Percentiles rank a stretch among this genome's conserved stretches.
phyloP scores from a whole-genome alignment of 92 coral and sea anemone species.

The Porites rus region DNA sequence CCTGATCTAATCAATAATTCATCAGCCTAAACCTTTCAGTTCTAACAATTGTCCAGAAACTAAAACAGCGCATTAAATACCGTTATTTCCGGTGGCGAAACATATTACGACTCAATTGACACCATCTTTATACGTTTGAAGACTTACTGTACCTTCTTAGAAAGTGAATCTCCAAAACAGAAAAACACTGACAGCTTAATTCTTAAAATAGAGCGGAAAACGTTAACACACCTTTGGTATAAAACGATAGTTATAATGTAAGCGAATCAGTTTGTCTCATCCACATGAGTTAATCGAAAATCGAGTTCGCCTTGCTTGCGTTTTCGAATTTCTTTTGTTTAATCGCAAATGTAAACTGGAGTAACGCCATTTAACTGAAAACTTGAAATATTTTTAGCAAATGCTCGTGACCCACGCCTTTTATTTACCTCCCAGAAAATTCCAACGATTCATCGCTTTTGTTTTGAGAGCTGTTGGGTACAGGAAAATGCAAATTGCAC shows the following conservation, averaged over 20 bases:
- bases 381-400: background rate
- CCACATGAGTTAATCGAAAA: background rate
- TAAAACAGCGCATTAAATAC: constrained; percentile 30
- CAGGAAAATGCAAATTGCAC: constrained; percentile 41
- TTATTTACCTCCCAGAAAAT: constrained; percentile 7
- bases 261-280: background rate
- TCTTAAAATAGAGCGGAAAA: background rate
- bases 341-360: background rate
- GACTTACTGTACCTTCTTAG: background rate
- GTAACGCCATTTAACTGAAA: background rate
- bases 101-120: constrained; percentile 30
- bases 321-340: background rate
- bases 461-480: background rate
- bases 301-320: no score
- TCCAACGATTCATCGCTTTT: constrained; percentile 38
- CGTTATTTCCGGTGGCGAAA: constrained; percentile 51
- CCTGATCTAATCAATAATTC: constrained; percentile 36
- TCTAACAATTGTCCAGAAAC: constrained; percentile 20
- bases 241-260: background rate
- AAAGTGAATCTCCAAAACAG: background rate
- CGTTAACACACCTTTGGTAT: background rate
- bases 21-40: constrained; percentile 16
- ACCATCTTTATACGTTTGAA: background rate
- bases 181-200: background rate
- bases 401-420: constrained; percentile 1